These are phyloP conservation scores for Ceratina australensis DNA, from an alignment of 1,140 invertebrate species.

Conservation along the genomic window DNA sequence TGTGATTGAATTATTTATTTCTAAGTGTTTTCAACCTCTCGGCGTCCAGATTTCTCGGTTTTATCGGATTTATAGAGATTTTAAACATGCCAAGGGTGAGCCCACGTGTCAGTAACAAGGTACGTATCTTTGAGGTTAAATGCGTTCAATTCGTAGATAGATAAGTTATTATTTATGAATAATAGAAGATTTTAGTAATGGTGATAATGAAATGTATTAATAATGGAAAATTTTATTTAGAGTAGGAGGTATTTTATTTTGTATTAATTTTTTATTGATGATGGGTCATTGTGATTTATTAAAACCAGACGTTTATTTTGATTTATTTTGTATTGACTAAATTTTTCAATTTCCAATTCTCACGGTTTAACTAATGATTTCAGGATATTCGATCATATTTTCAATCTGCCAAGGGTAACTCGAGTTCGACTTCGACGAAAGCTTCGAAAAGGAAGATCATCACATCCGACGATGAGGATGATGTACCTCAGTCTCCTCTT, in stretches of 20 bases:
- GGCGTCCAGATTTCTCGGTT: not conserved
- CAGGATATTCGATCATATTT: constrained; percentile 70
- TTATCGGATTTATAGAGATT: not conserved
- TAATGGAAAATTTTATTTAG: too few relatives aligned
- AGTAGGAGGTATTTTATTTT: too few relatives aligned
- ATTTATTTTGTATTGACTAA: too few relatives aligned
- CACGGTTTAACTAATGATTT: not conserved
- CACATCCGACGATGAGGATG: constrained; percentile 70
- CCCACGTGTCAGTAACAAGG: not conserved
- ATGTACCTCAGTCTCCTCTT: constrained; percentile 5
- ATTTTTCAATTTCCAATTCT: too few relatives aligned
- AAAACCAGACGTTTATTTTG: too few relatives aligned
- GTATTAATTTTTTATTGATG: too few relatives aligned
- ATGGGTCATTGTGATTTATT: too few relatives aligned
- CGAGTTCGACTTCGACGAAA: constrained; percentile 7
- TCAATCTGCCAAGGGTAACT: constrained; percentile 12
- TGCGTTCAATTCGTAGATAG: too few relatives aligned
- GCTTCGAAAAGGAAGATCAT: constrained; percentile 60
- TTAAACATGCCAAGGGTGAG: constrained; percentile 50
- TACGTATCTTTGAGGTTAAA: not conserved
- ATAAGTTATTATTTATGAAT: too few relatives aligned
- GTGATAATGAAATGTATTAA: too few relatives aligned
- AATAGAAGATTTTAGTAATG: too few relatives aligned
- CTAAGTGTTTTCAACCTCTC: not conserved
- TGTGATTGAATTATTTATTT: not conserved